A percentile compares a stretch with the other conserved stretches of the same genome.
These are phyloP conservation scores for Pungitius pungitius DNA, from an alignment of 2,113 vertebrate species.

Conservation along the genomic window DNA sequence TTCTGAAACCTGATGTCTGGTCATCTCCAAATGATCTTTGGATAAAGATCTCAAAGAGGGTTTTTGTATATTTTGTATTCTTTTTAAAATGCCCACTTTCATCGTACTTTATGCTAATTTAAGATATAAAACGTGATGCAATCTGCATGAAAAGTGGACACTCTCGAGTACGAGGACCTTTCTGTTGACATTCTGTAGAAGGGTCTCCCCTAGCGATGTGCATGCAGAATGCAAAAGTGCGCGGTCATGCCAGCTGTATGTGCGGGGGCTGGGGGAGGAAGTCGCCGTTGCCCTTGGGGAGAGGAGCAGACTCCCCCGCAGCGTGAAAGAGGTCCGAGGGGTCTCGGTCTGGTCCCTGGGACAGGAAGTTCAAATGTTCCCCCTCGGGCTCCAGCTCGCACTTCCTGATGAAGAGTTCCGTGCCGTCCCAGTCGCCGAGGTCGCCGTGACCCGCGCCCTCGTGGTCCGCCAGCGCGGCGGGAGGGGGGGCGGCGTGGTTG, in stretches of 20 bases:
- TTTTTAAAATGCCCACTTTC: constrained; percentile 41
- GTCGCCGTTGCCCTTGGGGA: constrained; percentile 69
- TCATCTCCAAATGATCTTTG: not conserved
- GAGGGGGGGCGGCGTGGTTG: constrained; percentile 83
- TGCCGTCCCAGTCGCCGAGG: constrained; percentile 85
- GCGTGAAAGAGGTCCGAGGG: constrained; percentile 86
- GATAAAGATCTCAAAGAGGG: not conserved
- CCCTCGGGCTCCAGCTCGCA: constrained; percentile 84
- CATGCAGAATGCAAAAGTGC: constrained; percentile 20
- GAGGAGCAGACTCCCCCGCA: constrained; percentile 83
- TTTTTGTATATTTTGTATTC: constrained; percentile 17
- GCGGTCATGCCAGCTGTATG: constrained; percentile 86
- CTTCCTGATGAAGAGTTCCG: constrained; percentile 91
- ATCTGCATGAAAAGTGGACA: constrained; percentile 38
- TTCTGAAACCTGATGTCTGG: not conserved
- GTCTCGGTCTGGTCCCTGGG: constrained; percentile 77
- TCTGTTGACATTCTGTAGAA: constrained; percentile 48
- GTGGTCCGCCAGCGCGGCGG: constrained; percentile 82
- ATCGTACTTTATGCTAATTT: constrained; percentile 20
- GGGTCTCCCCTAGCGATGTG: constrained; percentile 32
- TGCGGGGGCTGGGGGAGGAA: constrained; percentile 86
- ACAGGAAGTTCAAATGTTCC: constrained; percentile 83
- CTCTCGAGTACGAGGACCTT: constrained; percentile 18
- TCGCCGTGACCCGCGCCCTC: constrained; percentile 80
- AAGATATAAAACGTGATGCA: not conserved